A percentile compares a stretch with the other conserved stretches of the same genome.
These are phyloP conservation scores for Chymomyza caudatula DNA, from an alignment of 2,888 invertebrate species.

Conservation along the genomic window DNA sequence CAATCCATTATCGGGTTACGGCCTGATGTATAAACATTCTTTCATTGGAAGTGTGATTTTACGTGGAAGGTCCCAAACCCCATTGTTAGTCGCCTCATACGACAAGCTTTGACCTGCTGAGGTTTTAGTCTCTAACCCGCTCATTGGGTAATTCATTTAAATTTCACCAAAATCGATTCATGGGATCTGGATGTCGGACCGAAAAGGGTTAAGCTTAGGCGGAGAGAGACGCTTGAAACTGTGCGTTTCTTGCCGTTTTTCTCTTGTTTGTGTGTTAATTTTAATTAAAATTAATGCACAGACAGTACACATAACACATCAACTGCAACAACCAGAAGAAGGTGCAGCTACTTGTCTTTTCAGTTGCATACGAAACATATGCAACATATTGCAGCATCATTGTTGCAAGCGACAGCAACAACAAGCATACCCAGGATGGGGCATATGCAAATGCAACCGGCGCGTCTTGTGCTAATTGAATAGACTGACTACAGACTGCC, in stretches of 20 bases:
- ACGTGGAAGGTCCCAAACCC: too few relatives aligned
- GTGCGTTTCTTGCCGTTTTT: background rate
- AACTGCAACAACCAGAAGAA: background rate
- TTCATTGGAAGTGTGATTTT: too few relatives aligned
- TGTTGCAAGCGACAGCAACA: background rate
- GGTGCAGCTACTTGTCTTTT: background rate
- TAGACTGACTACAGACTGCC: background rate
- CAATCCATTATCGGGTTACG: too few relatives aligned
- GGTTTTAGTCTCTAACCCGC: too few relatives aligned
- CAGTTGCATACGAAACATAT: background rate
- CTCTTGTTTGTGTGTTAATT: background rate
- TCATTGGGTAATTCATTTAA: too few relatives aligned
- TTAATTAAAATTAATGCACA: constrained; percentile 2
- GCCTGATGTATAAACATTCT: too few relatives aligned
- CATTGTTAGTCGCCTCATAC: too few relatives aligned
- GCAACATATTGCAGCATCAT: background rate
- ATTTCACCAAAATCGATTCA: too few relatives aligned
- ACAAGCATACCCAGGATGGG: background rate
- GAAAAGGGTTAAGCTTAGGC: too few relatives aligned
- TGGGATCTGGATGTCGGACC: too few relatives aligned
- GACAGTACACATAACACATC: background rate
- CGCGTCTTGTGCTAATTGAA: constrained; percentile 1
- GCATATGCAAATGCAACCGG: background rate
- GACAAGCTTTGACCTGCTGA: too few relatives aligned
- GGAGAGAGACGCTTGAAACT: too few relatives aligned